Conservation (phyloP, 2,797 vertebrate genomes). For the Scleropages formosus region DNA sequence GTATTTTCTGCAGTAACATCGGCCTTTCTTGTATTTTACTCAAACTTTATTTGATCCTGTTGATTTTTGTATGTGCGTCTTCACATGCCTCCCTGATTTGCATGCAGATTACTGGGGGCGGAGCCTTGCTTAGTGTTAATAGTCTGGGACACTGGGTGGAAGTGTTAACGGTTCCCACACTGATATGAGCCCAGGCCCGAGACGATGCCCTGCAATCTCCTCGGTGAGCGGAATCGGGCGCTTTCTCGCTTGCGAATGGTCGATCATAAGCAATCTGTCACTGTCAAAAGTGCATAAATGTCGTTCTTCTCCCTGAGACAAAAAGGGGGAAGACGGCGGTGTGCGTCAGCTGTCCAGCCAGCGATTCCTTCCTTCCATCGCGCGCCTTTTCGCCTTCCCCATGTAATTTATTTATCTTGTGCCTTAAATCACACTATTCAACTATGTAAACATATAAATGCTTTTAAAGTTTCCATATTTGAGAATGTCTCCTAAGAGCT, state of each 20-base stretch:
- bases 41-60: neutral
- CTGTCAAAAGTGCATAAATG: slow-evolving; percentile 1
- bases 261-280: neutral
- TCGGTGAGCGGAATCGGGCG: neutral
- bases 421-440: slow-evolving; percentile 54
- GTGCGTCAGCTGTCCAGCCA: slow-evolving; percentile 36
- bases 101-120: neutral
- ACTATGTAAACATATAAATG: slow-evolving; percentile 36
- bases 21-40: neutral
- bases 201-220: neutral
- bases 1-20: neutral
- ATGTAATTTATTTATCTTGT: slow-evolving; percentile 59
- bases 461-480: slow-evolving; percentile 36
- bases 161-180: neutral
- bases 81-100: neutral
- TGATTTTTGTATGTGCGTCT: neutral
- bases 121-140: neutral
- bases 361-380: slow-evolving; percentile 19
- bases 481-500: slow-evolving; percentile 48
- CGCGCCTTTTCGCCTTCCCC: slow-evolving; percentile 34
- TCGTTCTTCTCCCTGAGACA: slow-evolving; percentile 5
- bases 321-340: neutral
- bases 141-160: neutral
- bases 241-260: neutral
- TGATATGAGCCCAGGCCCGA: neutral